Conservation (phyloP, 2,113 vertebrate species). For the Leiothrix lutea region DNA sequence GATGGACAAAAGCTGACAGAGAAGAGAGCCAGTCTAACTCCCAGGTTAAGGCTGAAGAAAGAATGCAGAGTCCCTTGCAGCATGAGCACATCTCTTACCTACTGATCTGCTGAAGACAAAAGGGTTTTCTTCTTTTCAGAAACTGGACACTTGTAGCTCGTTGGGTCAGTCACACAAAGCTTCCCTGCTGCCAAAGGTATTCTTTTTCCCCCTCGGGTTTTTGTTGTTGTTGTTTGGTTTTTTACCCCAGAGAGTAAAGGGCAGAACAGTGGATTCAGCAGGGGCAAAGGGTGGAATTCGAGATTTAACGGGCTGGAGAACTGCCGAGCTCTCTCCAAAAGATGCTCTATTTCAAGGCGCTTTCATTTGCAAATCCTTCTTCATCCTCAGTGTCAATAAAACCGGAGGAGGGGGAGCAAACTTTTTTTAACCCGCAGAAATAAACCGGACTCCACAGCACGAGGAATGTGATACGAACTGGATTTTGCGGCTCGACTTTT, state of each 20-base stretch:
- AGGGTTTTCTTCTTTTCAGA: slow-evolving; percentile 52
- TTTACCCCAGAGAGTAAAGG: slow-evolving; percentile 54
- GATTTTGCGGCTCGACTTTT: not conserved
- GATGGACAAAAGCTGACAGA: not conserved
- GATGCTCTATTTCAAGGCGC: slow-evolving; percentile 44
- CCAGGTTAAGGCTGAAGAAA: not conserved
- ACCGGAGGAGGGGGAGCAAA: not conserved
- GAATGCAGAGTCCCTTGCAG: not conserved
- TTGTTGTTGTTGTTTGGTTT: slow-evolving; percentile 37
- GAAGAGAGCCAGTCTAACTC: not conserved
- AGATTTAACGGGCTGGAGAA: not conserved
- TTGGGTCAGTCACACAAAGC: slow-evolving; percentile 49
- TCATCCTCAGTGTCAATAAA: slow-evolving; percentile 54
- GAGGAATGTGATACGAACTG: not conserved
- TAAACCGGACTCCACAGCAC: not conserved
- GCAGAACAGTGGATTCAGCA: slow-evolving; percentile 42
- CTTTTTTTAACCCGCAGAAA: slow-evolving; percentile 11
- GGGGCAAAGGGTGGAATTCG: slow-evolving; percentile 52
- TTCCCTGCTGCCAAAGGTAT: slow-evolving; percentile 54
- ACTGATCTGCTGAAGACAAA: slow-evolving; percentile 53
- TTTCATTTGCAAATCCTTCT: slow-evolving; percentile 65
- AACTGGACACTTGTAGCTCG: slow-evolving; percentile 45
- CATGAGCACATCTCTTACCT: slow-evolving; percentile 44
- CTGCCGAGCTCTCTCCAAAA: slow-evolving; percentile 18
- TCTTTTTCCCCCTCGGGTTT: not conserved